A percentile compares a stretch with the other conserved stretches of the same genome.
phyloP scores from a whole-genome alignment of 2,888 invertebrate genomes.

The Philaethria dido region DNA sequence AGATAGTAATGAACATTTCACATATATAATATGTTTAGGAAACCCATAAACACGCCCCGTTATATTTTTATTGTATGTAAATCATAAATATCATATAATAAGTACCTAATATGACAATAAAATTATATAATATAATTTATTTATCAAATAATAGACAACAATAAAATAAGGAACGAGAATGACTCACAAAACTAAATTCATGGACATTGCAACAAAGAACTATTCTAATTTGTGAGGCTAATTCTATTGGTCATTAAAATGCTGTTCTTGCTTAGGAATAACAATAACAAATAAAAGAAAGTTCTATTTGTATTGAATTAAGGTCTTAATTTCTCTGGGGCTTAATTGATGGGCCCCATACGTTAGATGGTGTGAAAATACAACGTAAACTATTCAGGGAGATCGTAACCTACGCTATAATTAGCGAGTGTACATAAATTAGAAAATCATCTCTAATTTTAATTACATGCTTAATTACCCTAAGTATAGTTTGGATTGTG shows the following conservation, averaged over 20 bases:
- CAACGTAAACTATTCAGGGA: slow-evolving; percentile 32
- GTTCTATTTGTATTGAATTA: neutral
- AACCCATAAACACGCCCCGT: neutral
- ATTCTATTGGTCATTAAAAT: slow-evolving; percentile 44
- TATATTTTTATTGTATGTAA: neutral
- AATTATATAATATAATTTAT: slow-evolving; percentile 2
- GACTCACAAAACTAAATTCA: slow-evolving; percentile 15
- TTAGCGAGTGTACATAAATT: slow-evolving; percentile 28
- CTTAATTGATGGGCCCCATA: slow-evolving; percentile 10
- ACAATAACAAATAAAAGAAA: neutral
- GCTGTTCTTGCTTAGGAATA: slow-evolving; percentile 34
- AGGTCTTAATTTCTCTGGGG: slow-evolving; percentile 14
- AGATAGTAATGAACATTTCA: no score
- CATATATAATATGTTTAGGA: neutral
- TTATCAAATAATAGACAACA: slow-evolving; percentile 13
- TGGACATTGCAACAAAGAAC: slow-evolving; percentile 36
- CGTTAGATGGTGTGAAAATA: slow-evolving; percentile 40
- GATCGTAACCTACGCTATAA: slow-evolving; percentile 38
- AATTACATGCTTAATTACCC: slow-evolving; percentile 11
- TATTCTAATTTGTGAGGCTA: slow-evolving; percentile 40
- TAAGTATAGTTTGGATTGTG: no score
- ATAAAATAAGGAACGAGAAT: slow-evolving; percentile 4
- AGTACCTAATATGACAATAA: neutral
- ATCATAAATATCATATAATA: neutral
- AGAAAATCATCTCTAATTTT: slow-evolving; percentile 14